Evolutionary conservation across 2,888 invertebrate species (phyloP), one percentile per base, ranked within the genome.

Genomic region (Hermaeophaga mercurialis): DNA sequence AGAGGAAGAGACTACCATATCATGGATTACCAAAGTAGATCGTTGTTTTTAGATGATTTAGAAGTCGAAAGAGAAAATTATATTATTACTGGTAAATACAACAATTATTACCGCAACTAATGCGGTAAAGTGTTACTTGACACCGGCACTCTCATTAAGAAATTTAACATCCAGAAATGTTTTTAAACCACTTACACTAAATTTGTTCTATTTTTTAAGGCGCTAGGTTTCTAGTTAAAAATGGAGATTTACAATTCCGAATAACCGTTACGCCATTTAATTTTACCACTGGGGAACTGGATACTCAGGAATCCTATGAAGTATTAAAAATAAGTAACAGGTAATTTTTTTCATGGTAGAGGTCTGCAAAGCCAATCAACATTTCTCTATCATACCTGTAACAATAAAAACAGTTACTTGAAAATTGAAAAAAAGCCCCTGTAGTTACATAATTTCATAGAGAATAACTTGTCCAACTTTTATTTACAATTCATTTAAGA

Each of bases 211-310:
- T 48, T 53, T 15, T 66, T 74, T 7, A 63, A 82, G 85, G 89
- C 17, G 80, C 87, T 0, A 84, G 87, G 66, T 90, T 92, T 75
- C 81, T 88, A 36, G 80, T 85, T 65, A 79, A 92, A 11, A 91
- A 92, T 3, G 81, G 87, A 0, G 91, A 91, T 73, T 74, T 94
- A 52, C 91, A 92, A 78, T 82, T 94, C 59, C 91, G 92, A 79
- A 88, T 91, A 45, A 82, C 82, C 50, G 81, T 86, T 0, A 89
- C 89, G 1, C 88, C 88, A 11, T 89, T 91, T 72, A 86, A 91
- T 75, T 93, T 88, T 71, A 83, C 84, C 1, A 85, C 84, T 2
- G 93, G 93, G 0, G 77, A 81, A 67, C 78, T 93, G 17, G 71
- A 80, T n/a, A 76, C 17, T 6, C 15, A 34, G 15, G 48, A 24